Conservation (phyloP, 2,113 vertebrate species). For the Gnathonemus echidnorhynchus region DNA sequence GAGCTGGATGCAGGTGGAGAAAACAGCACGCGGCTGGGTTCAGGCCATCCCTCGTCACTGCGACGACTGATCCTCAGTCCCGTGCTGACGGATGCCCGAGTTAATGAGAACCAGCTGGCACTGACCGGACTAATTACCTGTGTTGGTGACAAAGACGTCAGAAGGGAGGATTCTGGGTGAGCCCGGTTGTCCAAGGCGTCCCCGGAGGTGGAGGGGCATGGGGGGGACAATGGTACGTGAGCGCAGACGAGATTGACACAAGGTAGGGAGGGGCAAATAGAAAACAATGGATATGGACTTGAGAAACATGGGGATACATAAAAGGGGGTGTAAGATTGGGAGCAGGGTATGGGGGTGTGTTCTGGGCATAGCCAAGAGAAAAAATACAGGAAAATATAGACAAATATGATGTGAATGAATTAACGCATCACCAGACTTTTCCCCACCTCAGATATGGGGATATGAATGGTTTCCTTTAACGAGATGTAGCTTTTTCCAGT, state of each 20-base stretch:
- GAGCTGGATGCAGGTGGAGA: not conserved
- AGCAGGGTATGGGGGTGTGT: not conserved
- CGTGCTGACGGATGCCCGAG: not conserved
- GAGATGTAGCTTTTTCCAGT: not conserved
- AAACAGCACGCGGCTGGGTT: not conserved
- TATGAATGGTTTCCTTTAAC: not conserved
- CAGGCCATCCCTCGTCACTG: not conserved
- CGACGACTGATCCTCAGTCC: not conserved
- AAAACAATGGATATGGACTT: not conserved
- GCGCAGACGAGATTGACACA: not conserved
- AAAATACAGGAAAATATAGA: not conserved
- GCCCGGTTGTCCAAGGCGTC: not conserved
- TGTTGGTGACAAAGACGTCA: not conserved
- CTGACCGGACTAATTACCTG: not conserved
- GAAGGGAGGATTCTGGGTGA: not conserved
- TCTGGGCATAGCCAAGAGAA: not conserved
- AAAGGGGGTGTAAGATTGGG: not conserved
- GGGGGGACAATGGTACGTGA: not conserved
- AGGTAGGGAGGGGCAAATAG: not conserved
- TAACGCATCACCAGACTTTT: not conserved
- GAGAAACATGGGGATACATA: not conserved
- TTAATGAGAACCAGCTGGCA: slow-evolving; percentile 11
- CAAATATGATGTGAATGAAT: not conserved
- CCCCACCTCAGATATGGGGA: not conserved
- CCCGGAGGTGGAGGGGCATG: not conserved